Base-by-base conservation (phyloP, 2,797 vertebrate species). In the Oryzias sinensis region DNA sequence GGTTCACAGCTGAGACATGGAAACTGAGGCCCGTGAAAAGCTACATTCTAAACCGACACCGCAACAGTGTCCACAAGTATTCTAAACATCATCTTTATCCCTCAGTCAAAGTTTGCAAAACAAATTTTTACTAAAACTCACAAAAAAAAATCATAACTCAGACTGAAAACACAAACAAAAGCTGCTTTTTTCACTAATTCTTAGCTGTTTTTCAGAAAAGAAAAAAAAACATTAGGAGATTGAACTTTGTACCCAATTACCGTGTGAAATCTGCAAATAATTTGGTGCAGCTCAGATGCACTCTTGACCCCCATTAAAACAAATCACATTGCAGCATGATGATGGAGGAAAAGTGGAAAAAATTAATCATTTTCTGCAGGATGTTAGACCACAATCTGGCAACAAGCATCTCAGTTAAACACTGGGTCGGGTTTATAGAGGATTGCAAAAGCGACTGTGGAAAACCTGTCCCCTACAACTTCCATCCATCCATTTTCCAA, bases 301-400 rank as follows among this genome's bases (percentile, higher is more conserved):
- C 62, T 56, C 27, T 54, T 49, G 57, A 67, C 55, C 56, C 44
- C 56, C 1, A 4, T 57, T 82, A 70, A 82, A 69, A 53, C 45
- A 65, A 45, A 43, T 54, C 22, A n/a, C 52, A 43, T 22, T 41
- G n/a, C 13, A 1, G 17, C 41, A 24, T 27, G 42, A 11, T 54
- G 9, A 29, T 17, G 27, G 54, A 48, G 52, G 48, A 40, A 57
- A 51, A 46, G 41, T 47, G 33, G 54, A 16, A 14, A 49, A 62
- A 58, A 72, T 76, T 44, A 15, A 37, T 59, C 15, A 62, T 61
- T 62, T 40, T 56, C 65, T 51, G 25, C 37, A 53, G 68, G 25
- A 46, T 54, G 45, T 49, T 15, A 43, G 24, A 17, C 22, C 18
- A 46, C 20, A 33, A 42, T 53, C 43, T 37, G 27, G 45, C 22